Conservation (phyloP, 2,888 invertebrate genomes). For the Drosophila mimetica region DNA sequence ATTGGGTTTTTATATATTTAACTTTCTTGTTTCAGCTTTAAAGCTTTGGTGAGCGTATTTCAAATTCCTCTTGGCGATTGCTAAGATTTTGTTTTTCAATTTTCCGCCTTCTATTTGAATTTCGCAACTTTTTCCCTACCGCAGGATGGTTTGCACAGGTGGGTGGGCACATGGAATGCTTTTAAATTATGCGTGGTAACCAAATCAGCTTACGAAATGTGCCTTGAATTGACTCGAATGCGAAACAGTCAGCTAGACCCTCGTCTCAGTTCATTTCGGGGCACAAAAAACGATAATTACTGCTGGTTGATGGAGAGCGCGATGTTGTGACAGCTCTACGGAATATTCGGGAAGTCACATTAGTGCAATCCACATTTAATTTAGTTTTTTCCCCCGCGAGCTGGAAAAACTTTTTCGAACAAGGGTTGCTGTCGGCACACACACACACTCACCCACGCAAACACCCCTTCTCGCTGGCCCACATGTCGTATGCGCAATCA, state of each 20-base stretch:
- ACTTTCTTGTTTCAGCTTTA: background rate
- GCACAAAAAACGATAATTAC: slow-evolving; percentile 46
- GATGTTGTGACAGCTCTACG: slow-evolving; percentile 24
- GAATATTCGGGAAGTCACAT: slow-evolving; percentile 30
- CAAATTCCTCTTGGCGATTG: slow-evolving; percentile 2
- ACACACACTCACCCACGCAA: slow-evolving; percentile 1
- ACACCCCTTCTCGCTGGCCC: slow-evolving; percentile 23
- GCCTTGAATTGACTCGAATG: slow-evolving; percentile 36
- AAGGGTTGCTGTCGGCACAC: slow-evolving; percentile 27
- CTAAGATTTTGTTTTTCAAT: slow-evolving; percentile 22
- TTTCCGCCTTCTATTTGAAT: slow-evolving; percentile 35
- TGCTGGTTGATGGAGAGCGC: slow-evolving; percentile 9
- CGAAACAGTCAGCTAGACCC: slow-evolving; percentile 15
- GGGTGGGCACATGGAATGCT: slow-evolving; percentile 39
- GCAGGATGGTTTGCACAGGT: slow-evolving; percentile 40
- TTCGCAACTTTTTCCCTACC: slow-evolving; percentile 31
- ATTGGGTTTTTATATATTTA: slow-evolving; percentile 11
- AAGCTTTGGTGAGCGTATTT: slow-evolving; percentile 22
- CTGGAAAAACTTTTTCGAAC: slow-evolving; percentile 24
- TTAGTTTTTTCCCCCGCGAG: slow-evolving; percentile 34
- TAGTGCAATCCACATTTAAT: slow-evolving; percentile 57
- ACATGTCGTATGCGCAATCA: slow-evolving; percentile 73
- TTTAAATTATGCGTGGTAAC: slow-evolving; percentile 41
- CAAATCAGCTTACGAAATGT: slow-evolving; percentile 43
- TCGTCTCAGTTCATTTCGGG: slow-evolving; percentile 31